Evolutionary conservation across 2,113 vertebrate species (phyloP).

Genomic region (Tragelaphus strepsiceros): DNA sequence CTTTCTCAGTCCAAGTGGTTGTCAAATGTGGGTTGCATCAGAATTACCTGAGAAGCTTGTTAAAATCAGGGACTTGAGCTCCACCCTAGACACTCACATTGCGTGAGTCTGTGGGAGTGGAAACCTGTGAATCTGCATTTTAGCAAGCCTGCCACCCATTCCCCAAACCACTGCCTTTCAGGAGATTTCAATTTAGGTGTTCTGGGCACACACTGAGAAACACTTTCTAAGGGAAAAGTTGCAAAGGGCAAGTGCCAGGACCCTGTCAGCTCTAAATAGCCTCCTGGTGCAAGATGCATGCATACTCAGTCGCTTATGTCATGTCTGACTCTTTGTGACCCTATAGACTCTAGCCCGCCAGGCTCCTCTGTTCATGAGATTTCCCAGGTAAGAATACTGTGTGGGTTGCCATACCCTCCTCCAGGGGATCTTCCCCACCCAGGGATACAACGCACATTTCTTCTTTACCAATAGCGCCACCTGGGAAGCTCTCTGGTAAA

Average conservation of each 20-base stretch:
- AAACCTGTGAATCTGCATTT: background rate
- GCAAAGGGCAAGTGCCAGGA: background rate
- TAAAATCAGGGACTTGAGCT: background rate
- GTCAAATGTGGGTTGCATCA: background rate
- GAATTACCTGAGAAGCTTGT: background rate
- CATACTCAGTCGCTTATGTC: fast-evolving
- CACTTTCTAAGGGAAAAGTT: background rate
- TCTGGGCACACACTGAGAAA: background rate
- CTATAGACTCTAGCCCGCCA: background rate
- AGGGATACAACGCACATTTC: background rate
- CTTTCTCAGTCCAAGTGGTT: background rate
- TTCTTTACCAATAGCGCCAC: background rate
- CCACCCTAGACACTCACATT: background rate
- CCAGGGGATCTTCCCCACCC: background rate
- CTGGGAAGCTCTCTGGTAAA: background rate
- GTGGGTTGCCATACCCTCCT: background rate
- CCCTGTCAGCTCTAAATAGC: background rate
- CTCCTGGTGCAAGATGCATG: background rate
- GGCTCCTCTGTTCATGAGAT: background rate
- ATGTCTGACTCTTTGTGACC: background rate
- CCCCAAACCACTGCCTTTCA: background rate
- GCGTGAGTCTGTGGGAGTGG: background rate
- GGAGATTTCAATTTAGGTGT: background rate
- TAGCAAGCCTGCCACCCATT: background rate
- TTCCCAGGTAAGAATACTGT: background rate